phyloP scores from a whole-genome alignment of 2,888 invertebrate genomes.

The Polymixis lichenea region DNA sequence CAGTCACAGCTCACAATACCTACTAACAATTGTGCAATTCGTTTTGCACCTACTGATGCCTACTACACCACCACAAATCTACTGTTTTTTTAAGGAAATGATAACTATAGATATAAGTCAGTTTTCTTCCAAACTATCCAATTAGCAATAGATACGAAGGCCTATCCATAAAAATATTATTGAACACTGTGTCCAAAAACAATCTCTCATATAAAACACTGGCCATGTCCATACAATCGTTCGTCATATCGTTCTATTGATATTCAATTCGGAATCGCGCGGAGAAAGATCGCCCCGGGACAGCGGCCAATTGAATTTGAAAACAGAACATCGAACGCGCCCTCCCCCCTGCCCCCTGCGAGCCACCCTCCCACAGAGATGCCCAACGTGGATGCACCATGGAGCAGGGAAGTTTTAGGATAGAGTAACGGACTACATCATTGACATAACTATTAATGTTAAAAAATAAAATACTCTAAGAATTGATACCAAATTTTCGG shows the following conservation, averaged over 20 bases:
- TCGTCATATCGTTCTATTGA: conserved; percentile 84
- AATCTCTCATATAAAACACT: conserved; percentile 29
- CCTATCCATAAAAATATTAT: not conserved
- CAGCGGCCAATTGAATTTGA: conserved; percentile 90
- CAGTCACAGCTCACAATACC: not conserved
- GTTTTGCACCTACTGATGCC: no score
- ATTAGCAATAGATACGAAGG: not conserved
- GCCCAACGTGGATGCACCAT: conserved; percentile 68
- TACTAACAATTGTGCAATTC: not conserved
- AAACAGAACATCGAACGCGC: conserved; percentile 84
- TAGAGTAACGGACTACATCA: not conserved
- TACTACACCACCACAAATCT: no score
- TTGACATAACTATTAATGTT: not conserved
- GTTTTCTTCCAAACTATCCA: not conserved
- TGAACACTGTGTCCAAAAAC: not conserved
- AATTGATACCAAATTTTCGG: no score
- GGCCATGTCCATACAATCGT: conserved; percentile 79
- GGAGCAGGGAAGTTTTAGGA: not conserved
- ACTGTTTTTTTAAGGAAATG: not conserved
- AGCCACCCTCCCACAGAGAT: conserved; percentile 55
- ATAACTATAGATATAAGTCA: no score
- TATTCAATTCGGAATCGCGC: conserved; percentile 89
- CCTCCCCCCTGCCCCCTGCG: conserved; percentile 59
- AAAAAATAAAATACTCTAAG: no score
- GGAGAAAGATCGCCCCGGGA: conserved; percentile 89